phyloP scores from a whole-genome alignment of 1,140 invertebrate genomes.

The Mizuhopecten yessoensis region DNA sequence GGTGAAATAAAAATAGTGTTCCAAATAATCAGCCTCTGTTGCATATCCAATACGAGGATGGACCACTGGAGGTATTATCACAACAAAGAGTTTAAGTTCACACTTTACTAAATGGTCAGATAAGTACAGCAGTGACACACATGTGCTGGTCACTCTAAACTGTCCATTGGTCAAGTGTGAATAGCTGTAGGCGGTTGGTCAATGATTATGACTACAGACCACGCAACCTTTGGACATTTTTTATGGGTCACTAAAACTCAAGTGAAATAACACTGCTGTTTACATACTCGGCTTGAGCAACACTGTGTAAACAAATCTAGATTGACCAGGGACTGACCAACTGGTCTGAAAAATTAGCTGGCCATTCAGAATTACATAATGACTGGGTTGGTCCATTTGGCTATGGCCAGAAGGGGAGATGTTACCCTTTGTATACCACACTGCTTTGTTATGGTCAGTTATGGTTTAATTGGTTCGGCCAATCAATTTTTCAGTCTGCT shows the following conservation, averaged over 20 bases:
- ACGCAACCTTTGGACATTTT: slow-evolving; percentile 9
- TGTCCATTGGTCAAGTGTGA: not conserved
- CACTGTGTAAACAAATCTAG: not conserved
- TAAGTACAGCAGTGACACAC: not conserved
- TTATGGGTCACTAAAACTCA: slow-evolving; percentile 21
- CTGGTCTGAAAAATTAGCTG: not conserved
- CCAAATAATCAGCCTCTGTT: not conserved
- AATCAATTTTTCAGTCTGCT: not conserved
- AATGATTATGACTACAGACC: slow-evolving; percentile 21
- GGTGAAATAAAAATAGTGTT: too few species aligned
- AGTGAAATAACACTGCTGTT: not conserved
- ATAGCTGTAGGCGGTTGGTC: not conserved
- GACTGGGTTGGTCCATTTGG: not conserved
- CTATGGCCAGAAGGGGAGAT: not conserved
- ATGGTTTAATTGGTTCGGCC: not conserved
- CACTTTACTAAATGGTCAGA: not conserved
- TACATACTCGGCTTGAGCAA: not conserved
- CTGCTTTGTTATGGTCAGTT: not conserved
- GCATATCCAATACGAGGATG: too few species aligned
- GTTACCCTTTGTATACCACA: not conserved
- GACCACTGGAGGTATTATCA: not conserved
- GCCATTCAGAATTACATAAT: slow-evolving; percentile 3
- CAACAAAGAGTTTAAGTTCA: not conserved
- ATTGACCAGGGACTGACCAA: not conserved
- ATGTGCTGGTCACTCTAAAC: not conserved